Base-by-base conservation (phyloP, 2,888 invertebrate species). In the Melolontha melolontha region DNA sequence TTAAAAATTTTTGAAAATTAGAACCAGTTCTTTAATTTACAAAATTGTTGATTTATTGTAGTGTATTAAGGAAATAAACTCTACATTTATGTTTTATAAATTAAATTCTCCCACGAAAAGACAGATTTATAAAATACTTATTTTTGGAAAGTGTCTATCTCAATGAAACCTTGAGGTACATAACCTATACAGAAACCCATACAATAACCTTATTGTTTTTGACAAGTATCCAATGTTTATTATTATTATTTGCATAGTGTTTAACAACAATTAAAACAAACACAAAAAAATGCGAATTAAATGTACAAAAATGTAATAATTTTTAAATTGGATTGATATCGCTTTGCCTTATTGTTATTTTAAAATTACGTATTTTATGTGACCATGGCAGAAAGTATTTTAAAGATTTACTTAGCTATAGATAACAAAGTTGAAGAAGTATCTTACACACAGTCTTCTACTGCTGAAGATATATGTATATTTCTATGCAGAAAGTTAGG, bases 381-480 rank as follows among this genome's bases (percentile, higher is more conserved):
- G 55, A 40, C 14, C 17, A 68, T 69, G 69, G 59, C 65, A 40
- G 69, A 65, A 14, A 14, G 4, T 10, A n/a, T 44, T 34, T 65
- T 75, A 66, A 71, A 57, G 49, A 69, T 77, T 17, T 65, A 73
- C 69, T 51, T 74, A 55, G 74, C 73, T 63, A 64, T 69, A 39
- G 77, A 78, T 69, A 73, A 72, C 65, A 78, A 77, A 70, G 67
- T 64, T 55, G 52, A 75, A 34, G 68, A 69, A 42, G 72, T 77
- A 29, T 72, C 76, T 40, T 75, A 70, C 52, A 69, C 71, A 34
- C 63, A 70, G 17, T 75, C 74, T 47, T 84, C 86, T 79, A 81
- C 87, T 41, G 89, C 89, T 29, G 94, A 94, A 81, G 91, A 92
- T 76, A 85, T 92, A 42, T 90, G 92, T 77, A 87, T 89, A 73